phyloP scores from a whole-genome alignment of 2,888 invertebrate species.

The Iselma pallidipennis region DNA sequence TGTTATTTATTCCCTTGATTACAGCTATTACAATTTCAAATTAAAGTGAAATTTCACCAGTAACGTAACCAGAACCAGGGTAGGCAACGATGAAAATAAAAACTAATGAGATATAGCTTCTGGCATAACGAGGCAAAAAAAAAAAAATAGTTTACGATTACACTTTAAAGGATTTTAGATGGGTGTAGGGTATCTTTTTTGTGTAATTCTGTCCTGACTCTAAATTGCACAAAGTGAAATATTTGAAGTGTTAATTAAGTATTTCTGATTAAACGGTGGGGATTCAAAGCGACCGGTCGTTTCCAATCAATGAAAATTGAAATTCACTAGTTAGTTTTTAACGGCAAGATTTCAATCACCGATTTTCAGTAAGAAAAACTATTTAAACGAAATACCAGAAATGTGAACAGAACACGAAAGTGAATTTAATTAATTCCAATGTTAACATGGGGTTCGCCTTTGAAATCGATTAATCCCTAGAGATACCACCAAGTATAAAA shows the following conservation, averaged over 20 bases:
- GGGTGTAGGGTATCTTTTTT: too few relatives aligned
- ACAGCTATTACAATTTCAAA: slow-evolving; percentile 1
- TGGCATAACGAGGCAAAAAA: too few relatives aligned
- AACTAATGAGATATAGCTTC: neutral
- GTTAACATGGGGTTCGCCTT: neutral
- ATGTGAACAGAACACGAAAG: neutral
- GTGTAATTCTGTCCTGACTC: too few relatives aligned
- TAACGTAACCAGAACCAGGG: neutral
- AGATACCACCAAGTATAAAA: neutral
- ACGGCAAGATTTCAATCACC: too few relatives aligned
- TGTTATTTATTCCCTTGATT: slow-evolving; percentile 1
- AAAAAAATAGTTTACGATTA: too few relatives aligned
- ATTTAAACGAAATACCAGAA: neutral
- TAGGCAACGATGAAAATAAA: neutral
- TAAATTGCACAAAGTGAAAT: too few relatives aligned
- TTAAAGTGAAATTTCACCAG: neutral
- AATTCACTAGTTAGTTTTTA: too few relatives aligned
- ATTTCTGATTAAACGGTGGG: too few relatives aligned
- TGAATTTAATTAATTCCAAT: neutral
- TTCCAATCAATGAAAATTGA: too few relatives aligned
- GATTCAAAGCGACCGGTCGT: too few relatives aligned
- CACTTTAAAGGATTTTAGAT: too few relatives aligned
- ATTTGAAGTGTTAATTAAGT: too few relatives aligned
- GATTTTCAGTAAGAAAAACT: neutral
- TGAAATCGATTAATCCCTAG: neutral